These are phyloP conservation scores for Serranus cabrilla DNA, from an alignment of 2,797 vertebrate species.

Conservation along the genomic window DNA sequence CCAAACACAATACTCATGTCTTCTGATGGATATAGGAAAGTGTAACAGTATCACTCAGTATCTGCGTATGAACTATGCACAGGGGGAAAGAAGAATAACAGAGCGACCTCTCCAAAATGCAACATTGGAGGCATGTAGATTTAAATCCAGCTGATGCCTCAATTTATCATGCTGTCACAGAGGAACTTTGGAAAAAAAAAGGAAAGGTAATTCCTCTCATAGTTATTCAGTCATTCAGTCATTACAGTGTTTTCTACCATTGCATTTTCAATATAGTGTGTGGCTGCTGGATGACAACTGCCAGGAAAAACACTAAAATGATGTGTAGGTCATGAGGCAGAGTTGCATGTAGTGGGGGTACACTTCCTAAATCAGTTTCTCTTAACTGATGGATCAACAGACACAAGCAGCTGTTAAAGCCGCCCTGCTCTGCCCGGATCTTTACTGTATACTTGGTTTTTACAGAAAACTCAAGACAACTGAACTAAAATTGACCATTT, in stretches of 20 bases:
- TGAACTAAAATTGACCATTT: too few relatives aligned
- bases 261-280: neutral
- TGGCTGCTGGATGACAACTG: slow-evolving; percentile 3
- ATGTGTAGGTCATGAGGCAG: neutral
- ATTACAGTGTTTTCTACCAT: neutral
- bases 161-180: slow-evolving; percentile 30
- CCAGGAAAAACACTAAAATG: neutral
- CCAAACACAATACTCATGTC: slow-evolving; percentile 67
- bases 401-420: too few relatives aligned
- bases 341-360: neutral
- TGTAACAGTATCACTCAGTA: slow-evolving; percentile 62
- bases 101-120: slow-evolving; percentile 27
- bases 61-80: slow-evolving; percentile 28
- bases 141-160: slow-evolving; percentile 34
- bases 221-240: neutral
- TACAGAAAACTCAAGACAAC: too few relatives aligned
- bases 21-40: slow-evolving; percentile 53
- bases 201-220: neutral
- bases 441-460: too few relatives aligned
- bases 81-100: slow-evolving; percentile 29
- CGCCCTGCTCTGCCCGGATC: too few relatives aligned
- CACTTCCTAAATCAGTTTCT: neutral
- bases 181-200: neutral
- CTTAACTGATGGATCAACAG: slow-evolving; percentile 2
- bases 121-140: slow-evolving; percentile 20